Evolutionary conservation across 1,140 invertebrate species (phyloP), one percentile per base, ranked within the genome.

Genomic region (Pantala flavescens): DNA sequence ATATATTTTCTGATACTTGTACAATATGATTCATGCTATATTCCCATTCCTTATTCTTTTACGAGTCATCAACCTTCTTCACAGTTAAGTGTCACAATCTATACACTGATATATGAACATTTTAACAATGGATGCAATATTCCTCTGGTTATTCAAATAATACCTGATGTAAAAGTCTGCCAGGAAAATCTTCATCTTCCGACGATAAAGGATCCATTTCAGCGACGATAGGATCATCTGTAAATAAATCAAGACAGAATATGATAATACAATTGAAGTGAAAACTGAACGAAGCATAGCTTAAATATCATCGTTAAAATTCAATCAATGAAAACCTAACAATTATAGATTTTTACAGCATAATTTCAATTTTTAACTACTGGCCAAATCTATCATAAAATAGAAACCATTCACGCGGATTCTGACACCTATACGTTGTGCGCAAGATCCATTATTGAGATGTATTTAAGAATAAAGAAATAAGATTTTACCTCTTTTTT

Each of bases 141-240:
- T n/a, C 11, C 63, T 2, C n/a, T 21, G 11, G 2, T 11, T 5
- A 21, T n/a, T 36, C 2, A 21, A 23, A 2, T 7, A 11, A 78
- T 82, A 90, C 90, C 84, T 93, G 91, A 78, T 94, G 92, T 23
- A 93, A 81, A 19, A 93, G 80, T 73, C 91, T 86, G 10, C 91
- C 92, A 75, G 90, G 90, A 81, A 93, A 93, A 81, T 93, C 89
- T 80, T 93, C 91, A 77, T 92, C 91, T 79, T 91, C 90, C 3
- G 89, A 89, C 24, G 88, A 74, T 23, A 76, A 36, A 71, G 74
- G 74, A 23, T 76, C 76, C 76, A 77, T 76, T 63, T 63, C 49
- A 7, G n/a, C 14, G 14, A 63, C 12, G 9, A 9, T 5, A 36
- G 9, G 9, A 9, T 36, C 28, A 36, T 36, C 28, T 36, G 28